Percentiles rank a stretch among this genome's conserved stretches.
Conservation (phyloP, 2,797 vertebrate species). For the Phylloscopus collybita region DNA sequence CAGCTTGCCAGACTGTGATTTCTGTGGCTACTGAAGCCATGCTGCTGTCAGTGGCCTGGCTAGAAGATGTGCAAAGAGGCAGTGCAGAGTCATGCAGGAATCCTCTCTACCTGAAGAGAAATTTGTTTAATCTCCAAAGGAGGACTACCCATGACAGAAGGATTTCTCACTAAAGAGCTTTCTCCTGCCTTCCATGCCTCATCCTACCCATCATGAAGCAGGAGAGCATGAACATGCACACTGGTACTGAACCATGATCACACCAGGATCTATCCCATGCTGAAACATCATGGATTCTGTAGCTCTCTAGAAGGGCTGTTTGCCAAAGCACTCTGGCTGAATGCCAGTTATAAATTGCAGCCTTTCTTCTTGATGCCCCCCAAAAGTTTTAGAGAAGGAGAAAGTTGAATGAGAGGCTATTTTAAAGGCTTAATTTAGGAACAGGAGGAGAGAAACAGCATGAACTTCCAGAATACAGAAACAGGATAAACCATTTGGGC, state of each 20-base stretch:
- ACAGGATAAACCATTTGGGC: not conserved
- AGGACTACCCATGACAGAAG: not conserved
- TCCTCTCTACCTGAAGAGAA: not conserved
- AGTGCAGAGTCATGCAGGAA: rapidly evolving
- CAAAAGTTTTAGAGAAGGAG: not conserved
- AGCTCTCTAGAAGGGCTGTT: not conserved
- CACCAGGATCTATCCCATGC: rapidly evolving
- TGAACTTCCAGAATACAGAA: not conserved
- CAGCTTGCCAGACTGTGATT: not conserved
- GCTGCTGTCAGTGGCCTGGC: not conserved
- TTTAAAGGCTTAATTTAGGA: not conserved
- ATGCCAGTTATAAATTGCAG: not conserved
- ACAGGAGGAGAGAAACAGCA: not conserved
- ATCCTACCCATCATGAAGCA: not conserved
- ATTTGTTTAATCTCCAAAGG: not conserved
- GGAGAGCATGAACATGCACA: rapidly evolving
- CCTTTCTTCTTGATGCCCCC: not conserved
- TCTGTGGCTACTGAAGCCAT: not conserved
- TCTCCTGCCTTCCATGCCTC: rapidly evolving
- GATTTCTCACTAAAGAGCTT: not conserved
- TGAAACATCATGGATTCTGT: rapidly evolving
- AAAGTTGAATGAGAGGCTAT: not conserved
- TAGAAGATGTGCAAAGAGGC: not conserved
- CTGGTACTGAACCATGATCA: not conserved
- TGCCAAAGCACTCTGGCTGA: not conserved